phyloP scores from a whole-genome alignment of 2,113 vertebrate species.

The Columba livia region DNA sequence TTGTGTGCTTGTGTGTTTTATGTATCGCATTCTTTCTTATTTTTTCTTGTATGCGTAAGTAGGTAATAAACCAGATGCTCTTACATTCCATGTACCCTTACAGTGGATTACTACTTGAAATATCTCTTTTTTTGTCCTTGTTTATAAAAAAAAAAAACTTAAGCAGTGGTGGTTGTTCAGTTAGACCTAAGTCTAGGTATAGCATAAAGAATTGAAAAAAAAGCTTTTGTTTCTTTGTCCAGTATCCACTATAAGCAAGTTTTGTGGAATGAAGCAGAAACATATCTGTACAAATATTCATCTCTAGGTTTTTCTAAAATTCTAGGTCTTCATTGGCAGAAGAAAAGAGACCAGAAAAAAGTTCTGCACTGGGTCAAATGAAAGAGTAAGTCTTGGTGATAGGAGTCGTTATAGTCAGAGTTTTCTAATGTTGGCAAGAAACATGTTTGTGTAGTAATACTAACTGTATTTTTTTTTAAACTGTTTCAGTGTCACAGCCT shows the following conservation, averaged over 20 bases:
- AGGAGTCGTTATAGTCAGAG: neutral
- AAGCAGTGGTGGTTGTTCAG: neutral
- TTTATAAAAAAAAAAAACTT: neutral
- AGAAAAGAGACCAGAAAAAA: slow-evolving; percentile 78
- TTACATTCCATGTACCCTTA: neutral
- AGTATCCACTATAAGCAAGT: neutral
- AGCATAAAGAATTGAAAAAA: neutral
- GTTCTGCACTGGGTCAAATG: slow-evolving; percentile 63
- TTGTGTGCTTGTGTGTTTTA: neutral
- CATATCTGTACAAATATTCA: neutral
- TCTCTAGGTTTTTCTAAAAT: slow-evolving; percentile 16
- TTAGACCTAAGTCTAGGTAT: neutral
- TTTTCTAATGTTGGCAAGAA: neutral
- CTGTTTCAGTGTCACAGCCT: neutral
- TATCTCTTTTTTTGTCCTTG: neutral
- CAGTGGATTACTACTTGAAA: neutral
- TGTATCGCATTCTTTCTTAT: neutral
- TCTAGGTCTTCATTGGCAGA: slow-evolving; percentile 82
- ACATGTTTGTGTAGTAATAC: neutral
- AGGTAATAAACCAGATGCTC: neutral
- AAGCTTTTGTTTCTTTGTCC: neutral
- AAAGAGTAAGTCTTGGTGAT: slow-evolving; percentile 78
- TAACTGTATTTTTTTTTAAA: neutral
- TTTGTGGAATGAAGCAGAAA: neutral
- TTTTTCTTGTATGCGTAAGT: neutral